Base-by-base conservation (phyloP, 2,113 vertebrate species). In the Serilophus lunatus region DNA sequence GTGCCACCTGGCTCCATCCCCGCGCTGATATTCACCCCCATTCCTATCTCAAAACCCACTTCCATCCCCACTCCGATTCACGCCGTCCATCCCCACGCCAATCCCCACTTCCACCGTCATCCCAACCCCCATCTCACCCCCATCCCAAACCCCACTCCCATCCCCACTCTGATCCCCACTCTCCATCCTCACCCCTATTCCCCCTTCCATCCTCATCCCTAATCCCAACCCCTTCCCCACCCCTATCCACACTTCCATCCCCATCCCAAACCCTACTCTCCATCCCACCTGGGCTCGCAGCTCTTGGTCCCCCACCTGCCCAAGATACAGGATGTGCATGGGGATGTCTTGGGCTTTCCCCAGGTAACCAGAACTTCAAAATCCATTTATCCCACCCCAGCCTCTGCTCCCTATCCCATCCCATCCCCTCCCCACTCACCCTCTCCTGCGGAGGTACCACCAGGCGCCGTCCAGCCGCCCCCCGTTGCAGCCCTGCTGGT, bases 401-500 rank as follows among this genome's bases (percentile, higher is more conserved):
- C n/a, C 47, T 28, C 26, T 15, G n/a, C n/a, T n/a, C n/a, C 31
- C 68, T 31, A 44, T n/a, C 68, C 22, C n/a, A 42, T 6, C 42
- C 76, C 14, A 1, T 2, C 47, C 40, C 2, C 0, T 8, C 16
- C 44, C 36, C 53, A 29, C 98, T 93, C 96, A 99, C 99, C 99
- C 99, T 88, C 98, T 83, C 47, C 99, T 98, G 7, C 99, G 97
- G 31, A 99, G 98, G 97, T 98, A 99, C 99, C 99, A 99, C 99
- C 99, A 99, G 75, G 99, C 99, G 1, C 99, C 98, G 0, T 99
- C 99, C 4, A 99, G 95, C 10, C 97, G 98, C 0, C 99, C 99
- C 4, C 99, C 99, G 0, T 90, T 97, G 94, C 99, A 99, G 86
- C 99, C 99, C 19, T 97, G 98, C 97, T 99, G 99, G 96, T 99